Evolutionary conservation across 2,113 vertebrate species (phyloP).

Genomic region (Rhea pennata): DNA sequence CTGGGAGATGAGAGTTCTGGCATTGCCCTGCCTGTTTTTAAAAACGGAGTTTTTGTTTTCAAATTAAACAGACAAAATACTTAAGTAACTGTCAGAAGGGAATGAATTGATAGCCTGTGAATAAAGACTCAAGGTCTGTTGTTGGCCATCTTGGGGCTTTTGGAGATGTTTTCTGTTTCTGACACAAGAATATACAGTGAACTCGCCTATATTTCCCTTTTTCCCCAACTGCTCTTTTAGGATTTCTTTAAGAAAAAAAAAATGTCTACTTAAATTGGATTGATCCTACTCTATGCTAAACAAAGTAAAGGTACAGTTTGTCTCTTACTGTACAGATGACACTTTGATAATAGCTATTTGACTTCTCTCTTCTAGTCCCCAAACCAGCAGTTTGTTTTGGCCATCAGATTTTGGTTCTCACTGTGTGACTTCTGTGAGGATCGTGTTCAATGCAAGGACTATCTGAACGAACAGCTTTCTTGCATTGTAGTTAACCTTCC

Average conservation of each 20-base stretch:
- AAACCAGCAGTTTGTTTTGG: neutral
- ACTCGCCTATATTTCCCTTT: neutral
- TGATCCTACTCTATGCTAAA: neutral
- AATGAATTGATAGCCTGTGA: slow-evolving; percentile 23
- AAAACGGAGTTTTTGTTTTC: neutral
- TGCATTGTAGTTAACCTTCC: neutral
- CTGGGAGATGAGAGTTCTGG: neutral
- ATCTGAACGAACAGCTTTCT: neutral
- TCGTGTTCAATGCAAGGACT: neutral
- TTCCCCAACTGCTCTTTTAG: neutral
- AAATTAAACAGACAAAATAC: neutral
- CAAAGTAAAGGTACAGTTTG: neutral
- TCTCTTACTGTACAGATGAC: neutral
- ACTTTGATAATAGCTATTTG: neutral
- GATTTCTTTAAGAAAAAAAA: neutral
- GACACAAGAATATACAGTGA: neutral
- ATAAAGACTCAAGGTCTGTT: neutral
- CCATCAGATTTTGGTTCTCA: slow-evolving; percentile 13
- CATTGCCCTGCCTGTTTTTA: neutral
- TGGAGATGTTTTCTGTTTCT: neutral
- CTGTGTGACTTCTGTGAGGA: neutral
- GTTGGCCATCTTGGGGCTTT: neutral
- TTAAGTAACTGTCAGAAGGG: neutral
- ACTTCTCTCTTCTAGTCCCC: neutral
- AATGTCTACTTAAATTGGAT: neutral